Evolutionary conservation across 2,113 vertebrate species (phyloP).

Genomic region (Tylochromis polylepis): DNA sequence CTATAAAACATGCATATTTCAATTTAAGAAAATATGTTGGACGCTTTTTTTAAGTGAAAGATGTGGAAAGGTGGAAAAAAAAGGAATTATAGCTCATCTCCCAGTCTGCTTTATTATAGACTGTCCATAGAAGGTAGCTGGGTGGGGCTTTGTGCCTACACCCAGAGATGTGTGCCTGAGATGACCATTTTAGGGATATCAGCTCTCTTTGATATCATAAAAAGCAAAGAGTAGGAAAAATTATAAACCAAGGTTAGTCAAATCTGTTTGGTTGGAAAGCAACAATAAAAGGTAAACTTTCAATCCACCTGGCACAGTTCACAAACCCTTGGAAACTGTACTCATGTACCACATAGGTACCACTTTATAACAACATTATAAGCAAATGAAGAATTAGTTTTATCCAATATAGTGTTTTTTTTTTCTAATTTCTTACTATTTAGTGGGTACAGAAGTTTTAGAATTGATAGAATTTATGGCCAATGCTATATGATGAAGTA

Average conservation of each 20-base stretch:
- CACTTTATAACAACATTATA: neutral
- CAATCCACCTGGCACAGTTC: neutral
- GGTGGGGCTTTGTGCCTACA: neutral
- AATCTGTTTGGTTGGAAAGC: neutral
- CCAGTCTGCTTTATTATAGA: neutral
- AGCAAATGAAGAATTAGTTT: neutral
- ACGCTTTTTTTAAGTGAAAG: neutral
- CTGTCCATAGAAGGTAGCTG: neutral
- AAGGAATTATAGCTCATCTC: neutral
- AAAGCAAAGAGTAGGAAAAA: neutral
- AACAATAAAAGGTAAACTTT: neutral
- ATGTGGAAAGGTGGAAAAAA: too few species aligned
- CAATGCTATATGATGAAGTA: neutral
- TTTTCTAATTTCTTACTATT: rapidly evolving
- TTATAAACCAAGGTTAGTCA: neutral
- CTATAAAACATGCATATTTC: neutral
- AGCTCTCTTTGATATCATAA: neutral
- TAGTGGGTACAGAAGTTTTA: neutral
- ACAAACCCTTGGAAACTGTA: neutral
- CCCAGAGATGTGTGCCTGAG: neutral
- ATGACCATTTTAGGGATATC: neutral
- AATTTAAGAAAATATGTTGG: neutral
- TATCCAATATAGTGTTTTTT: neutral
- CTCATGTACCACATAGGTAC: neutral
- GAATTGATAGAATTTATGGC: neutral